Conservation (phyloP, 2,797 vertebrate species). For the Menidia menidia region DNA sequence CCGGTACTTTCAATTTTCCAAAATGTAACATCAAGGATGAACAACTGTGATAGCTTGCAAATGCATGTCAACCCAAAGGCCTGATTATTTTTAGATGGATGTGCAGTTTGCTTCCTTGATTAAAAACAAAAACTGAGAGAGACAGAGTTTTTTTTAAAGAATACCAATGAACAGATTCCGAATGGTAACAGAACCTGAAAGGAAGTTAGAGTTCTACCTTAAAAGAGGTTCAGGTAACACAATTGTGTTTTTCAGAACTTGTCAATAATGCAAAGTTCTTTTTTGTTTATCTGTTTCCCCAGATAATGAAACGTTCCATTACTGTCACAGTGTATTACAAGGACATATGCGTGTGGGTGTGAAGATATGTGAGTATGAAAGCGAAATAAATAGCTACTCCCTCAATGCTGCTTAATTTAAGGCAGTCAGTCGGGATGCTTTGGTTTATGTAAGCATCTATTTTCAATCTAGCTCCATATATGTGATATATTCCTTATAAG, state of each 20-base stretch:
- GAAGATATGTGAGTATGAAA: slow-evolving; percentile 40
- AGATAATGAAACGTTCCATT: slow-evolving; percentile 74
- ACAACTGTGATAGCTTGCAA: background rate
- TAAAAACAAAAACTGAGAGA: slow-evolving; percentile 3
- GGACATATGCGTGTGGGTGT: slow-evolving; percentile 65
- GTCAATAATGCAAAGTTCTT: slow-evolving; percentile 62
- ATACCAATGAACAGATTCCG: slow-evolving; percentile 1
- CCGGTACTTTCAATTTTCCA: slow-evolving; percentile 1
- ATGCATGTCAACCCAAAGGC: background rate
- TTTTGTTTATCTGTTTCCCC: slow-evolving; percentile 62
- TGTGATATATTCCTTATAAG: slow-evolving; percentile 11
- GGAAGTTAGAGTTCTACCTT: slow-evolving; percentile 13
- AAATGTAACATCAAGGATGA: slow-evolving; percentile 2
- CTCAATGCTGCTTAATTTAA: slow-evolving; percentile 58
- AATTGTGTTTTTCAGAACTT: slow-evolving; percentile 54
- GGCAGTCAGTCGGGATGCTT: slow-evolving; percentile 34
- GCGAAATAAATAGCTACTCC: slow-evolving; percentile 63
- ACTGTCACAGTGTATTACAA: slow-evolving; percentile 56
- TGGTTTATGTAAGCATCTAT: slow-evolving; percentile 43
- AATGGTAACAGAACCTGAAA: background rate
- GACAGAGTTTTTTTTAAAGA: background rate
- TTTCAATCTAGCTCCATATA: slow-evolving; percentile 24
- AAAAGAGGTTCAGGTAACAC: slow-evolving; percentile 39
- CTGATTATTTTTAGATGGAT: background rate
- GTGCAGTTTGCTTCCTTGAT: background rate